These are phyloP conservation scores for Tetranychus urticae DNA, from an alignment of 1,140 invertebrate genomes.

Conservation along the genomic window DNA sequence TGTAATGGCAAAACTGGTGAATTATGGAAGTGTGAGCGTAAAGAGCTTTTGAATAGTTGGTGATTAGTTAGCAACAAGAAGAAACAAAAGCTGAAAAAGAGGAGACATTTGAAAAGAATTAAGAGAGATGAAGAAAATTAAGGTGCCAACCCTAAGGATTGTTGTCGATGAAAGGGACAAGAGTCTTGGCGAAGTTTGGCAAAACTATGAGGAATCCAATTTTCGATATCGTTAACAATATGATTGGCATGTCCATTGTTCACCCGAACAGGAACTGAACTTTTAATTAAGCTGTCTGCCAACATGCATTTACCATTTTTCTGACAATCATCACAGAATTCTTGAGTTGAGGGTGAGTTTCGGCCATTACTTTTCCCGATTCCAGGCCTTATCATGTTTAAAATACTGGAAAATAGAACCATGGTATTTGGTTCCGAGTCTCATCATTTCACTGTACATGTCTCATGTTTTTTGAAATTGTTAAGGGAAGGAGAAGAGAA, in stretches of 20 bases:
- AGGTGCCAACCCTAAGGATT: constrained; percentile 23
- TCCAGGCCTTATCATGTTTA: background rate
- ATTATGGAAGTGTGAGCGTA: background rate
- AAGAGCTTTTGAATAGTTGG: too few species aligned
- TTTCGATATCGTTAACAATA: background rate
- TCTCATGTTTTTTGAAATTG: too few species aligned
- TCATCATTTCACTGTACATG: background rate
- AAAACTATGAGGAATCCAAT: constrained; percentile 1
- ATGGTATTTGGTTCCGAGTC: background rate
- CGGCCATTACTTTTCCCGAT: background rate
- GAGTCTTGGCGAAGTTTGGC: constrained; percentile 20
- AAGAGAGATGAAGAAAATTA: constrained; percentile 6
- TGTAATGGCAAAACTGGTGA: background rate
- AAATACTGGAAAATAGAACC: background rate
- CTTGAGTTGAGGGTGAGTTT: background rate
- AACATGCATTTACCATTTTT: constrained; percentile 2
- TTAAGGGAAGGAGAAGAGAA: too few species aligned
- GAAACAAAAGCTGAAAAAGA: background rate
- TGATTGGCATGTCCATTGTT: background rate
- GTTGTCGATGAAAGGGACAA: constrained; percentile 25
- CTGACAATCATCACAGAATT: constrained; percentile 7
- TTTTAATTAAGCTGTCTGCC: background rate
- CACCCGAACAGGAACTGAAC: background rate
- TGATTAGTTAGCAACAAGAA: background rate
- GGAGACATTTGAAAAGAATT: constrained; percentile 1